phyloP scores from a whole-genome alignment of 2,888 invertebrate genomes.

The Tubulanus polymorphus region DNA sequence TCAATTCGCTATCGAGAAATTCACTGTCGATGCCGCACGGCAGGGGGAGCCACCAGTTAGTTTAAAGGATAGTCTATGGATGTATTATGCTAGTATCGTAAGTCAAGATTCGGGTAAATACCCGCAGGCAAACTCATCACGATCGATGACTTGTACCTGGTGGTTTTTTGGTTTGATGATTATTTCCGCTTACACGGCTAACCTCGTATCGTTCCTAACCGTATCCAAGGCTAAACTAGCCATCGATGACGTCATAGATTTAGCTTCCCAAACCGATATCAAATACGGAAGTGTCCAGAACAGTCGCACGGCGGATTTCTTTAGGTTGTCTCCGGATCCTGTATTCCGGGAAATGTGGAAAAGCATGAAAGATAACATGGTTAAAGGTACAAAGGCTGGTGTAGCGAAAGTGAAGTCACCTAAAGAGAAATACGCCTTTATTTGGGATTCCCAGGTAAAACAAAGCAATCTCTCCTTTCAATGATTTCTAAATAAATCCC shows the following conservation, averaged over 20 bases:
- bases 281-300: slow-evolving; percentile 48
- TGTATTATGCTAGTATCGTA: slow-evolving; percentile 52
- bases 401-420: slow-evolving; percentile 63
- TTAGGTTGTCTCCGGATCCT: slow-evolving; percentile 45
- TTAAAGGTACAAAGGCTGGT: slow-evolving; percentile 38
- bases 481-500: too few species aligned
- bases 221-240: slow-evolving; percentile 50
- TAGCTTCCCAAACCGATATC: slow-evolving; percentile 44
- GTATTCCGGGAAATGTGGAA: slow-evolving; percentile 64
- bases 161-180: slow-evolving; percentile 50
- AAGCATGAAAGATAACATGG: slow-evolving; percentile 44
- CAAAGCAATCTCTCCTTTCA: too few species aligned
- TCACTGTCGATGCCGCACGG: slow-evolving; percentile 56
- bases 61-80: neutral
- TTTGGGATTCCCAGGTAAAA: slow-evolving; percentile 97
- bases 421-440: slow-evolving; percentile 86
- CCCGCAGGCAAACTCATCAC: slow-evolving; percentile 39
- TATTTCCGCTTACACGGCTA: slow-evolving; percentile 50
- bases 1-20: slow-evolving; percentile 91
- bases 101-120: slow-evolving; percentile 59
- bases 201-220: slow-evolving; percentile 48
- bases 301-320: slow-evolving; percentile 48
- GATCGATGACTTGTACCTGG: slow-evolving; percentile 47
- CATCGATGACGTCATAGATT: slow-evolving; percentile 44
- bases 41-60: neutral